These are phyloP conservation scores for Neotoma lepida DNA, from an alignment of 2,113 vertebrate species.

Conservation along the genomic window DNA sequence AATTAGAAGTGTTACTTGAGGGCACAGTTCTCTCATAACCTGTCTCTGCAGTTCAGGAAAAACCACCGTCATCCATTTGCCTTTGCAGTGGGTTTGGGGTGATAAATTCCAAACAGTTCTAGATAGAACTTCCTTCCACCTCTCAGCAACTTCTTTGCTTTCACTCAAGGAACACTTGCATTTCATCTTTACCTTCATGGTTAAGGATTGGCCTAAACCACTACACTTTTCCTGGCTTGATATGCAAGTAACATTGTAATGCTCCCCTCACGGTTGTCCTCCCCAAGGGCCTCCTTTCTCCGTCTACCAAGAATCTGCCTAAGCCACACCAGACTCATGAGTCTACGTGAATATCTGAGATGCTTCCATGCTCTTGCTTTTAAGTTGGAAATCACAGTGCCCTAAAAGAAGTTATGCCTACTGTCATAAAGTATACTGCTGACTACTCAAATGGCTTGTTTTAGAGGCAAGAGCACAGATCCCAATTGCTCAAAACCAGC, in stretches of 20 bases:
- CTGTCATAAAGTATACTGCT: not conserved
- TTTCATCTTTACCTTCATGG: conserved; percentile 28
- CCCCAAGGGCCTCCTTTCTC: not conserved
- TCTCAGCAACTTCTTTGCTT: conserved; percentile 17
- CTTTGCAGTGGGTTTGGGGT: not conserved
- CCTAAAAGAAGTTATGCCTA: not conserved
- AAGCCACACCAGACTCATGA: not conserved
- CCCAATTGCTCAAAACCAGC: not conserved
- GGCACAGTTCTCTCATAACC: too few species aligned
- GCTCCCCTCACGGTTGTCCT: not conserved
- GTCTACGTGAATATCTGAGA: conserved; percentile 29
- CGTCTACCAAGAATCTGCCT: not conserved
- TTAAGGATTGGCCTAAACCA: conserved; percentile 13
- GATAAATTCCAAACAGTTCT: not conserved
- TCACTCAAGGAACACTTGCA: conserved; percentile 4
- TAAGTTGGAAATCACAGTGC: not conserved
- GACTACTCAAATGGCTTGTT: not conserved
- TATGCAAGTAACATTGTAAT: not conserved
- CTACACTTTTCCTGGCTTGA: not conserved
- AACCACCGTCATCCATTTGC: not conserved
- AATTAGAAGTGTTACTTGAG: not conserved
- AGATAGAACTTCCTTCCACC: not conserved
- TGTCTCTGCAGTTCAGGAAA: not conserved
- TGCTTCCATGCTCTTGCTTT: not conserved
- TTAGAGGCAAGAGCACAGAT: not conserved